These are phyloP conservation scores for Trachops cirrhosus DNA, from an alignment of 2,797 vertebrate species.

Conservation along the genomic window DNA sequence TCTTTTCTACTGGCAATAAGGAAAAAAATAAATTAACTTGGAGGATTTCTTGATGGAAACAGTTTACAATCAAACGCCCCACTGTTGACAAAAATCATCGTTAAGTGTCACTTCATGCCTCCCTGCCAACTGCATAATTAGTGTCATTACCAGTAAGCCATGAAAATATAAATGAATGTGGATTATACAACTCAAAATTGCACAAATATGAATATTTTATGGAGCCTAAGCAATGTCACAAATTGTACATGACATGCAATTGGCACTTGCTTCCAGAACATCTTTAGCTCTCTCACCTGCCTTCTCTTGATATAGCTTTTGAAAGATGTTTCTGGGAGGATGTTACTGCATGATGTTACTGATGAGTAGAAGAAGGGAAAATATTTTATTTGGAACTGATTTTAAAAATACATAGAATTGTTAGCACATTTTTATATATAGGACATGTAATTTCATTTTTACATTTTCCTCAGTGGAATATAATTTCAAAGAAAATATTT, in stretches of 20 bases:
- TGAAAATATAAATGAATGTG: conserved; percentile 45
- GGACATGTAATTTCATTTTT: not conserved
- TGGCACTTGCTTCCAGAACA: not conserved
- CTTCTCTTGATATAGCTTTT: not conserved
- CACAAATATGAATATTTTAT: conserved; percentile 51
- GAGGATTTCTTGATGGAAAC: conserved; percentile 60
- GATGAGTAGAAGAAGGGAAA: not conserved
- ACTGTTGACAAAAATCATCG: conserved; percentile 57
- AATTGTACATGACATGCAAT: not conserved
- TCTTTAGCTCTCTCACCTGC: not conserved
- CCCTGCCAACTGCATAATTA: conserved; percentile 63
- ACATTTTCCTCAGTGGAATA: not conserved
- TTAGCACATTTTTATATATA: not conserved
- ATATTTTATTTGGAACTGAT: not conserved
- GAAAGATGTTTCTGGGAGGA: not conserved
- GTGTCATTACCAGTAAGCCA: conserved; percentile 41
- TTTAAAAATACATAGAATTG: not conserved
- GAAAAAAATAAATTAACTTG: conserved; percentile 58
- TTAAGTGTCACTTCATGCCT: conserved; percentile 41
- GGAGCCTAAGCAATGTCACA: not conserved
- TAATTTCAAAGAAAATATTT: conserved; percentile 20
- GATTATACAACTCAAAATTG: conserved; percentile 34
- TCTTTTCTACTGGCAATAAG: conserved; percentile 17
- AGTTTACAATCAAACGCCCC: conserved; percentile 55
- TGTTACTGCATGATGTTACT: not conserved